Evolutionary conservation across 2,797 vertebrate species (phyloP).

Genomic region (Coluber constrictor): DNA sequence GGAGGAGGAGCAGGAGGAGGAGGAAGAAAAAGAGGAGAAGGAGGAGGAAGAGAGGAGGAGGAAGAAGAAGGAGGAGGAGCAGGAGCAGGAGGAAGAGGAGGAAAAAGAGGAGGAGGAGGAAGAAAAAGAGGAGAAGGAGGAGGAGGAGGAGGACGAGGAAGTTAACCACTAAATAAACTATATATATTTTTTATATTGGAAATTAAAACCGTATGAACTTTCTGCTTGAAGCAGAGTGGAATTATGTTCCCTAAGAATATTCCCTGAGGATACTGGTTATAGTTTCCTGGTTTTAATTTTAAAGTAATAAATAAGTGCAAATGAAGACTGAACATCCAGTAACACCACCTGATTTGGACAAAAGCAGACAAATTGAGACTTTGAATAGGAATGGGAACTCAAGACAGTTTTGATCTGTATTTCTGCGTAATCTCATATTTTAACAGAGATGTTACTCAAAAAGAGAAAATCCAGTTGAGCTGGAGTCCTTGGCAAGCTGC

Average conservation of each 20-base stretch:
- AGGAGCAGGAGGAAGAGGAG: no score
- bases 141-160: background rate
- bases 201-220: constrained; percentile 59
- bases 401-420: background rate
- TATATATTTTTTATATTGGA: constrained; percentile 46
- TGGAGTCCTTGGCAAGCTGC: constrained; percentile 5
- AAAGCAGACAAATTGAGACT: background rate
- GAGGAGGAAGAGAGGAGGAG: accelerated
- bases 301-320: constrained; percentile 55
- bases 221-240: constrained; percentile 26
- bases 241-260: constrained; percentile 21
- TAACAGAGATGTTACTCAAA: background rate
- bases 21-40: accelerated
- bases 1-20: no score
- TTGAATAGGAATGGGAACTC: accelerated
- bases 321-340: constrained; percentile 49
- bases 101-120: no score
- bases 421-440: background rate
- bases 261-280: constrained; percentile 35
- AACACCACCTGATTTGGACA: constrained; percentile 4
- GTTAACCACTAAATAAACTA: constrained; percentile 39
- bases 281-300: constrained; percentile 63
- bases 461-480: background rate
- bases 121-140: background rate
- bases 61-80: no score